Percentiles rank a stretch among this genome's conserved stretches.
phyloP scores from a whole-genome alignment of 2,888 invertebrate species.

The Dione juno region DNA sequence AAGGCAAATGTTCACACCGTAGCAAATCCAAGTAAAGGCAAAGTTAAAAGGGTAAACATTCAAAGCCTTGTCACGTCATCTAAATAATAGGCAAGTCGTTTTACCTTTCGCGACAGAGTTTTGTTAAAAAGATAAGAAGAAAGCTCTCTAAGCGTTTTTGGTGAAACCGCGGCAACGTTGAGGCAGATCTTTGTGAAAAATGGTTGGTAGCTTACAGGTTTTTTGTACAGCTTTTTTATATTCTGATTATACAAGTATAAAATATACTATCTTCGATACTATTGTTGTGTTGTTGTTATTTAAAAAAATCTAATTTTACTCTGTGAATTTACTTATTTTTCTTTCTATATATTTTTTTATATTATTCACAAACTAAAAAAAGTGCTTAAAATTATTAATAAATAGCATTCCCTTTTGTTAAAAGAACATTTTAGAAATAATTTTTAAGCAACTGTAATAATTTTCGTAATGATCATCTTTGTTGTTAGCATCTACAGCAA shows the following conservation, averaged over 20 bases:
- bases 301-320: no score
- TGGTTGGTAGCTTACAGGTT: constrained; percentile 26
- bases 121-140: constrained; percentile 61
- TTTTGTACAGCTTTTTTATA: constrained; percentile 27
- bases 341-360: no score
- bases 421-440: no score
- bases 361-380: no score
- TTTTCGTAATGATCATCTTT: no score
- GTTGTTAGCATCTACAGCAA: no score
- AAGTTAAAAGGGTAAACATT: constrained; percentile 58
- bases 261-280: neutral
- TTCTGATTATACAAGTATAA: constrained; percentile 13
- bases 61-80: constrained; percentile 68
- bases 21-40: constrained; percentile 23
- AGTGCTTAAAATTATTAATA: no score
- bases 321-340: no score
- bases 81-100: constrained; percentile 69
- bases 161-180: constrained; percentile 51
- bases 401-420: no score
- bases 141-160: constrained; percentile 52
- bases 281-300: no score
- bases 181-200: constrained; percentile 47
- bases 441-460: no score
- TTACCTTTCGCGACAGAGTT: constrained; percentile 59
- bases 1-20: constrained; percentile 19